Base-by-base conservation (phyloP, 2,113 vertebrate species). In the Sula dactylatra region DNA sequence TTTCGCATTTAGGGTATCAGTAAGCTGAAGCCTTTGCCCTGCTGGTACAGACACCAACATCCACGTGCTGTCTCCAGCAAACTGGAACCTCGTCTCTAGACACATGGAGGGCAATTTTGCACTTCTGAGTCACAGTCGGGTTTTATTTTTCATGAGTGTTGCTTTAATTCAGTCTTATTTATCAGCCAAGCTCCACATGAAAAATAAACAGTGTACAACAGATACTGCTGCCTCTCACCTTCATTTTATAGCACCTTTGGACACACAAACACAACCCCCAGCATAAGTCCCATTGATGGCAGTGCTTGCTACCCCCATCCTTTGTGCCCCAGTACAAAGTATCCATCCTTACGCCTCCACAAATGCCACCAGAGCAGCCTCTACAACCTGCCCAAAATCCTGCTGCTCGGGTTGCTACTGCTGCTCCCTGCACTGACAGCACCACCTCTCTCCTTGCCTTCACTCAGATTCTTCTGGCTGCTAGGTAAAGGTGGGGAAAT, bases 21-120 rank as follows among this genome's bases (percentile, higher is more conserved):
- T 66, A 83, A 45, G 70, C 93, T 78, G 90, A 96, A 97, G 94
- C 92, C 77, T 97, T 95, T 96, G 95, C 93, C 96, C 91, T 94
- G 95, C 93, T 96, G 96, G 95, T 98, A 95, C 83, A 93, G 94
- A 79, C 88, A 67, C 52, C 42, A 25, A 49, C 29, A 78, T 54
- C 79, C 74, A 67, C 1, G 38, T 45, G 76, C 91, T 90, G 55
- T 71, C 86, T 76, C 34, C 90, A 69, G 83, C 83, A 91, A 49
- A 64, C 73, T 76, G 66, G 44, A 93, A 80, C 82, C 74, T 95
- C 65, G 67, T 97, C 94, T 97, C 91, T 95, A 96, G 97, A 96
- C 91, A 96, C 7, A 5, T 27, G 69, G 91, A 96, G 72, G 45
- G 74, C 92, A 58, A 73, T 96, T 94, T 79, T 97, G 95, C 97